Evolutionary conservation across 2,113 vertebrate genomes (phyloP), one percentile per base, ranked within the genome.

Genomic region (Syngnathus scovelli): DNA sequence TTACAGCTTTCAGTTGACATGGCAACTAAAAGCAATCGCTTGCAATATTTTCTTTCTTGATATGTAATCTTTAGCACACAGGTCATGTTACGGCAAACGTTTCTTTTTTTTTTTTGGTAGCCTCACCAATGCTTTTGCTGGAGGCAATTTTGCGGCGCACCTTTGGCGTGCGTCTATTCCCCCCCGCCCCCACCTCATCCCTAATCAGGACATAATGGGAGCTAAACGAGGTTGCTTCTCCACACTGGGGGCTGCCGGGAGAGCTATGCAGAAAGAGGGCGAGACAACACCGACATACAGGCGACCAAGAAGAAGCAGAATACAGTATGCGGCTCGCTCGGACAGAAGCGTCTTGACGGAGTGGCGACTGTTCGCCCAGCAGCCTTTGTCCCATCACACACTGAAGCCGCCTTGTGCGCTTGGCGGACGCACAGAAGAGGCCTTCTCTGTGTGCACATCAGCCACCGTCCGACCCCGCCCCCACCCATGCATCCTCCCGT

Each of bases 161-260:
- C 78, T 65, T 68, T 83, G 12, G 83, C 83, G 75, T 83, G 78
- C 82, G 74, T 78, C 78, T 87, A 74, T 72, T 78, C 76, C 75
- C 70, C 38, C 78, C 79, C 80, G 84, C 82, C 85, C 83, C 82
- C 85, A 82, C 74, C 69, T 82, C 83, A 83, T 86, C 84, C 18
- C 18, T 89, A 89, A 89, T 88, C 88, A 88, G 83, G 84, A 87
- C 88, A 89, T 90, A 90, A 89, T 90, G 88, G 86, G 86, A 86
- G 87, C 86, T 85, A 90, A 90, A 89, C 82, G 77, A 88, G 89
- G 87, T 81, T 86, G 86, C 83, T 79, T 81, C 87, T 84, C 80
- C 80, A 80, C 86, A 75, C 80, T 74, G 68, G 82, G 70, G 77
- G 82, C 78, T 68, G 66, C 83, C 73, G 83, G 83, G 68, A 81